Conservation (phyloP, 2,797 vertebrate species). For the Gila robusta region DNA sequence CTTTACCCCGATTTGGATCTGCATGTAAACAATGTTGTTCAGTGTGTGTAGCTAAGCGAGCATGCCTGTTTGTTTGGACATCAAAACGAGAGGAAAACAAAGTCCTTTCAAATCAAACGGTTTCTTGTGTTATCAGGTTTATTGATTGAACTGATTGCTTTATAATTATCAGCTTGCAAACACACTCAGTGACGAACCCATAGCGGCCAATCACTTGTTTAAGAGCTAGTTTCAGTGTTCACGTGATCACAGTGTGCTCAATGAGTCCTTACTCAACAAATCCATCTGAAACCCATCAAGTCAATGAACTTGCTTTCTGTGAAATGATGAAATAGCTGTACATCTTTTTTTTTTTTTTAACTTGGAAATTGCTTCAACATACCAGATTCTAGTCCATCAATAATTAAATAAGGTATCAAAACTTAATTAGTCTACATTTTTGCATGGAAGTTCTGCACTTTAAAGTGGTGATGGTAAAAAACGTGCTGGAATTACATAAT, state of each 20-base stretch:
- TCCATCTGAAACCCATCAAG: neutral
- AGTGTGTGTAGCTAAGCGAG: neutral
- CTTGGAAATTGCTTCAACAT: neutral
- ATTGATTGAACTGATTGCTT: neutral
- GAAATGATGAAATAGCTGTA: conserved; percentile 5
- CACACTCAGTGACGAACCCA: neutral
- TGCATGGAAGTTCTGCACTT: neutral
- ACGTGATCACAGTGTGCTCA: conserved; percentile 17
- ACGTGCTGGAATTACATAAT: neutral
- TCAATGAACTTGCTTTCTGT: neutral
- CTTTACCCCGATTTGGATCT: neutral
- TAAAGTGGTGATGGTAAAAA: neutral
- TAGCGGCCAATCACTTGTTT: neutral
- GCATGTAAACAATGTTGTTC: neutral
- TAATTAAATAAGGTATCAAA: neutral
- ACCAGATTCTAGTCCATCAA: neutral
- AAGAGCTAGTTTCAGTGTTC: neutral
- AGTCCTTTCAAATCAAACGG: neutral
- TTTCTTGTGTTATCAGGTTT: neutral
- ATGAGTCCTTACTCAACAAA: neutral
- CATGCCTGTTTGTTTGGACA: neutral
- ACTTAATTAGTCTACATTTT: neutral
- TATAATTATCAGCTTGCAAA: neutral
- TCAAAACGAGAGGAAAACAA: neutral
- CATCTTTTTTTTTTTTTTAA: neutral